These are phyloP conservation scores for Cephalopterus ornatus DNA, from an alignment of 2,113 vertebrate genomes.

Conservation along the genomic window DNA sequence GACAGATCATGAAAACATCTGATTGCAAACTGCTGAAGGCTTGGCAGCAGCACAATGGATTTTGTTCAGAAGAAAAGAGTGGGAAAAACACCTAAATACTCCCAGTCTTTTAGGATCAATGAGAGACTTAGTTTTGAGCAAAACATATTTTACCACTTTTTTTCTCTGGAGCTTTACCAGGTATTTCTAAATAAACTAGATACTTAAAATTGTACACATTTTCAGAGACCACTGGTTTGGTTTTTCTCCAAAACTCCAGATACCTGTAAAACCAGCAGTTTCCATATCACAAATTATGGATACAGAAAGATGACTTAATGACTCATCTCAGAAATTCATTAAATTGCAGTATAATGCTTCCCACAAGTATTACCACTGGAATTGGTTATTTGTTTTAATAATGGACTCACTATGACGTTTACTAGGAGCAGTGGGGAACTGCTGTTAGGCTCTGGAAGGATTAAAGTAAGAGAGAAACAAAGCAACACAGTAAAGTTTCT, in stretches of 20 bases:
- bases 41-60: neutral
- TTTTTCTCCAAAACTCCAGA: neutral
- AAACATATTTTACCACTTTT: neutral
- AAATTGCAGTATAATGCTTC: neutral
- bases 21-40: neutral
- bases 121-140: neutral
- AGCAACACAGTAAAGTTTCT: neutral
- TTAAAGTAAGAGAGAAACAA: neutral
- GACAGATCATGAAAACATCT: neutral
- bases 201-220: neutral
- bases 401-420: neutral
- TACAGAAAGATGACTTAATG: neutral
- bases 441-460: neutral
- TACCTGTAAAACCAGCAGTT: neutral
- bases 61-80: neutral
- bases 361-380: neutral
- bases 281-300: neutral
- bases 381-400: neutral
- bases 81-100: accelerated
- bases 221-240: accelerated
- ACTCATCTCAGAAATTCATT: neutral
- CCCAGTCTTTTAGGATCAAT: neutral
- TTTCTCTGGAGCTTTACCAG: neutral
- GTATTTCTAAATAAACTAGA: neutral
- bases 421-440: neutral